Evolutionary conservation across 2,888 invertebrate genomes (phyloP).

Genomic region (Xanthia togata): DNA sequence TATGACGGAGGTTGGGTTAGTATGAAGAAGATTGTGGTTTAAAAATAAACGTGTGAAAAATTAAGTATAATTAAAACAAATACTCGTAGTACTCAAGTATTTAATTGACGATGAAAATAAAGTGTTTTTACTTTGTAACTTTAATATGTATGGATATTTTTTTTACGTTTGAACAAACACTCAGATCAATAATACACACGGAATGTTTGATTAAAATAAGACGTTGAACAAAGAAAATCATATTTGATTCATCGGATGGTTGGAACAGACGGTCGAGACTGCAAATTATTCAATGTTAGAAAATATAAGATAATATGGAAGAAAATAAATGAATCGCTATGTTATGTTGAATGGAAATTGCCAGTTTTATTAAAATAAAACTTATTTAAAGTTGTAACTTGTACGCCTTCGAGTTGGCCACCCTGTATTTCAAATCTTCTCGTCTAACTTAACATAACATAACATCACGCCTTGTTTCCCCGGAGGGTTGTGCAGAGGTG

Average conservation of each 20-base stretch:
- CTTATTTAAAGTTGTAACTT: too few relatives aligned
- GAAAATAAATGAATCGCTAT: slow-evolving; percentile 10
- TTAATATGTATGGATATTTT: too few relatives aligned
- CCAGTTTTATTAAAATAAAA: too few relatives aligned
- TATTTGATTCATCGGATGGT: slow-evolving; percentile 2
- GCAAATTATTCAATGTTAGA: slow-evolving; percentile 8
- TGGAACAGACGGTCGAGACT: not conserved
- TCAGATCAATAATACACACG: not conserved
- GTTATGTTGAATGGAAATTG: too few relatives aligned
- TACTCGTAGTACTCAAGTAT: too few relatives aligned
- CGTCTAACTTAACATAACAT: too few relatives aligned
- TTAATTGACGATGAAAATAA: not conserved
- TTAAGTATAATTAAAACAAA: not conserved
- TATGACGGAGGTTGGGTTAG: not conserved
- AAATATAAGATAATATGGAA: not conserved
- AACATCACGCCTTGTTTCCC: too few relatives aligned
- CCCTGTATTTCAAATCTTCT: too few relatives aligned
- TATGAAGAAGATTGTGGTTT: not conserved
- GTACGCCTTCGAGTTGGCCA: too few relatives aligned
- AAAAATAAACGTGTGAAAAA: not conserved
- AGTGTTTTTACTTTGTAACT: not conserved
- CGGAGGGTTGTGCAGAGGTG: too few relatives aligned
- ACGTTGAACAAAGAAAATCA: not conserved
- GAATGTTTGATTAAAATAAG: not conserved
- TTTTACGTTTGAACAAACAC: not conserved